Conservation (phyloP, 2,797 vertebrate species). For the Scomberomorus guttatus region DNA sequence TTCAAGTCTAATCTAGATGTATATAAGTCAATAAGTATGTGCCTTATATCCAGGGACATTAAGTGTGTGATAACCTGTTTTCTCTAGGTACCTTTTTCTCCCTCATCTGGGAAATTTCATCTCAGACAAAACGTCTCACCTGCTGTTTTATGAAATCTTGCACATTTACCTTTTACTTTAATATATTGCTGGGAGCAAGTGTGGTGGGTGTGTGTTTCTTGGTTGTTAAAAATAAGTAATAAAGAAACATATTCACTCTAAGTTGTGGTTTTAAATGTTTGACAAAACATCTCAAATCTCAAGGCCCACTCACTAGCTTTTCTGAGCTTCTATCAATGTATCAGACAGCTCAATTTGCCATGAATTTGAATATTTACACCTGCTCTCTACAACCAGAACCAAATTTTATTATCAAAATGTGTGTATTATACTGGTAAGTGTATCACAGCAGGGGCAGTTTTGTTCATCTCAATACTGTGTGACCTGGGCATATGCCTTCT, state of each 20-base stretch:
- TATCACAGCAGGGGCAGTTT: background rate
- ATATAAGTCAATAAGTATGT: slow-evolving; percentile 7
- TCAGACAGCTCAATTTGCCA: background rate
- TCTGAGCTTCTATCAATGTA: background rate
- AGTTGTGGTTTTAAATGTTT: background rate
- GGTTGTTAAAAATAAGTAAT: slow-evolving; percentile 69
- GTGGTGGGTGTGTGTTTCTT: slow-evolving; percentile 63
- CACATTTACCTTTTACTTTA: slow-evolving; percentile 71
- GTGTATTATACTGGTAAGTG: background rate
- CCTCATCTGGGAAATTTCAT: slow-evolving; percentile 15
- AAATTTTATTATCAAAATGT: background rate
- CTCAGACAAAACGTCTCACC: slow-evolving; percentile 49
- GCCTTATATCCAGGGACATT: slow-evolving; percentile 19
- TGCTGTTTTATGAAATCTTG: slow-evolving; percentile 72
- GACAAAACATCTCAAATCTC: background rate
- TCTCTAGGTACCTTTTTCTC: slow-evolving; percentile 13
- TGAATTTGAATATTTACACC: background rate
- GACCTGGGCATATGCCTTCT: background rate
- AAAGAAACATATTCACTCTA: slow-evolving; percentile 59
- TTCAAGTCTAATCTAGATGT: slow-evolving; percentile 24
- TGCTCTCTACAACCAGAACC: background rate
- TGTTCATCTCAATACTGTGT: background rate
- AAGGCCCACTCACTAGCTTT: background rate
- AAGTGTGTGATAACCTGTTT: background rate
- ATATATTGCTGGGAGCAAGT: slow-evolving; percentile 64